phyloP scores from a whole-genome alignment of 1,140 invertebrate species.

The Drosophila mojavensis region DNA sequence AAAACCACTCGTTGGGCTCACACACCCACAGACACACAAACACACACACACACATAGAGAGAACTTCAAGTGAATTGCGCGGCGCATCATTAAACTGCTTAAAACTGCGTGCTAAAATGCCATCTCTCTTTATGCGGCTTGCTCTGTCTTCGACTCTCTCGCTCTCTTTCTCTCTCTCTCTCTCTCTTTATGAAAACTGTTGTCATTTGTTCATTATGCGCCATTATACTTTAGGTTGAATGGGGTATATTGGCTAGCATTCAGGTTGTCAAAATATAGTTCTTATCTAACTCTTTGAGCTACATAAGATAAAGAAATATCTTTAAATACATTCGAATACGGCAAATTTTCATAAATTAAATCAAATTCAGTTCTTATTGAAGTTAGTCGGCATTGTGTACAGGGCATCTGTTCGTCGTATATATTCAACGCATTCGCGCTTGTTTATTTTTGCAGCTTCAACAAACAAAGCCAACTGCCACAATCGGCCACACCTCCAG shows the following conservation, averaged over 20 bases:
- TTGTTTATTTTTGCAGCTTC: conserved; percentile 73
- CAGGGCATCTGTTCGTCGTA: neutral
- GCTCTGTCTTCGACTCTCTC: neutral
- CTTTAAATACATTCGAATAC: no score
- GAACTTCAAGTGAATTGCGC: conserved; percentile 35
- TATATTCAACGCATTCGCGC: no score
- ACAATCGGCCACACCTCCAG: conserved; percentile 6
- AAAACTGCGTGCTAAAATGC: conserved; percentile 55
- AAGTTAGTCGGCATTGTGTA: neutral
- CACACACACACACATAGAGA: neutral
- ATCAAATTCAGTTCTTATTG: neutral
- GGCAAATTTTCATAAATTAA: no score
- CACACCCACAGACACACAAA: neutral
- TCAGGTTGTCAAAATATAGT: no score
- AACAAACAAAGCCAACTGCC: conserved; percentile 68
- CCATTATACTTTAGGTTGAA: conserved; percentile 17
- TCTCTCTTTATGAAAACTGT: conserved; percentile 18
- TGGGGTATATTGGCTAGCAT: neutral
- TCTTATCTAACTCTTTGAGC: no score
- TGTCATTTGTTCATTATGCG: conserved; percentile 63
- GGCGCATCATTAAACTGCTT: conserved; percentile 57
- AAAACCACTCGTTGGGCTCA: neutral
- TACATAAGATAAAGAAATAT: neutral
- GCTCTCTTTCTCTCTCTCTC: no score
- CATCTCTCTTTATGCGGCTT: neutral